Percentiles rank a stretch among this genome's conserved stretches.
These are phyloP conservation scores for Salpingus planirostris DNA, from an alignment of 2,888 invertebrate species.

Conservation along the genomic window DNA sequence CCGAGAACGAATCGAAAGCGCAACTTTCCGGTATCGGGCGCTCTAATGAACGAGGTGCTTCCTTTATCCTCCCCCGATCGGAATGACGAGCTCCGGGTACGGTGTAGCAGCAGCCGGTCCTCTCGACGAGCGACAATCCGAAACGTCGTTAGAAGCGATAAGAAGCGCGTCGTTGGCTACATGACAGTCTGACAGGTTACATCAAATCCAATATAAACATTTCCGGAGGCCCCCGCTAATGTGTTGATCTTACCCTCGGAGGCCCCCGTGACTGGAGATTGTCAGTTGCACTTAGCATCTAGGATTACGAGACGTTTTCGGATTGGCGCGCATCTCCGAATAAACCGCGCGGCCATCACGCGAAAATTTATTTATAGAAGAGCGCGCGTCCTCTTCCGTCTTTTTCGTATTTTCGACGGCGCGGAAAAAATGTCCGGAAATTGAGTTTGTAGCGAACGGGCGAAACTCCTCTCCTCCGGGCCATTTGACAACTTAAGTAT, in stretches of 20 bases:
- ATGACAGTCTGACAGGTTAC: slow-evolving; percentile 34
- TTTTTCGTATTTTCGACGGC: too few relatives aligned
- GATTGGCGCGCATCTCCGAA: slow-evolving; percentile 13
- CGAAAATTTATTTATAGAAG: slow-evolving; percentile 12
- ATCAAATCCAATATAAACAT: slow-evolving; percentile 36
- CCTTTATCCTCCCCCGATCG: too few relatives aligned
- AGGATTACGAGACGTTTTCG: slow-evolving; percentile 14
- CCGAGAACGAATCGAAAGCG: too few relatives aligned
- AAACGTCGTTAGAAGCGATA: slow-evolving; percentile 28
- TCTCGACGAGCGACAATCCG: slow-evolving; percentile 30
- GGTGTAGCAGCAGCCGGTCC: too few relatives aligned
- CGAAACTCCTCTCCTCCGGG: slow-evolving; percentile 5
- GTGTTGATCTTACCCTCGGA: slow-evolving; percentile 30
- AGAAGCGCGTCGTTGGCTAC: slow-evolving; percentile 27
- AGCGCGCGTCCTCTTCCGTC: too few relatives aligned
- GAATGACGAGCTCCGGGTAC: too few relatives aligned
- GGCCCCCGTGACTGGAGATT: slow-evolving; percentile 18
- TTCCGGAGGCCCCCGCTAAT: slow-evolving; percentile 26
- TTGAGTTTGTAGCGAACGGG: slow-evolving; percentile 5
- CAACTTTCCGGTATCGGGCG: too few relatives aligned
- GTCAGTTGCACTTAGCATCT: slow-evolving; percentile 27
- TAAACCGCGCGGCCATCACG: slow-evolving; percentile 1
- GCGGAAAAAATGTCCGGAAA: slow-evolving; percentile 6
- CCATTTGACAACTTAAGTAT: slow-evolving; percentile 11
- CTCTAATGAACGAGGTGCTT: too few relatives aligned